Evolutionary conservation across 1,140 invertebrate genomes (phyloP), one percentile per base, ranked within the genome.

Genomic region (Archegozetes longisetosus): DNA sequence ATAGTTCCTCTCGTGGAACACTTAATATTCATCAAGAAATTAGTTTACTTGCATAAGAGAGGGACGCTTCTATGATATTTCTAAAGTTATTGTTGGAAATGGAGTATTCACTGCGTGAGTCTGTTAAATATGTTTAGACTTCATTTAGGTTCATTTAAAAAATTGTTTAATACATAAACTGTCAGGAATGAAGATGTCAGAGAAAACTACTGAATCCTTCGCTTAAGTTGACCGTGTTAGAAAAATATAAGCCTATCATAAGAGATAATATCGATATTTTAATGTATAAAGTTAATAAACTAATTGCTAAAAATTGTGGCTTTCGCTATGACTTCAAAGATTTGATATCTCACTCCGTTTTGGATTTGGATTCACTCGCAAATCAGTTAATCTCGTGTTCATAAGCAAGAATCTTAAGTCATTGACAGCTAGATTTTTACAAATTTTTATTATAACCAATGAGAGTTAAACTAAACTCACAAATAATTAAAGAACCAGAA

Each of bases 1-100:
- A 79, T 60, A 74, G 82, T 27, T 84, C 85, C 66, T 80, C 83
- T n/a, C 80, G 88, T 17, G 87, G 85, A 14, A 86, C 85, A 67
- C 88, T 91, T 66, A 88, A 90, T 70, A 76, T 89, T 23, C 87
- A 91, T 68, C 69, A 90, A 50, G 76, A 76, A 60, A 88, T 84
- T 70, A n/a, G n/a, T n/a, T n/a, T n/a, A n/a, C n/a, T n/a, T 47
- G 48, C 24, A 12, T 57, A 13, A 46, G 48, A 12, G 48, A 57
- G 32, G 55, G 29, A 1, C 40, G 49, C 17, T 57, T 57, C 24
- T 57, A 57, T 48, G 12, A 14, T 17, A 55, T 57, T 1, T 57
- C 48, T 57, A 29, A 46, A 12, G 20, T 23, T 26, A 46, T 46
- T 14, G 48, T 57, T 14, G 28, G 28, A 13, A 46, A 57, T 48